phyloP scores from a whole-genome alignment of 2,113 vertebrate species.

The Octodon degus region DNA sequence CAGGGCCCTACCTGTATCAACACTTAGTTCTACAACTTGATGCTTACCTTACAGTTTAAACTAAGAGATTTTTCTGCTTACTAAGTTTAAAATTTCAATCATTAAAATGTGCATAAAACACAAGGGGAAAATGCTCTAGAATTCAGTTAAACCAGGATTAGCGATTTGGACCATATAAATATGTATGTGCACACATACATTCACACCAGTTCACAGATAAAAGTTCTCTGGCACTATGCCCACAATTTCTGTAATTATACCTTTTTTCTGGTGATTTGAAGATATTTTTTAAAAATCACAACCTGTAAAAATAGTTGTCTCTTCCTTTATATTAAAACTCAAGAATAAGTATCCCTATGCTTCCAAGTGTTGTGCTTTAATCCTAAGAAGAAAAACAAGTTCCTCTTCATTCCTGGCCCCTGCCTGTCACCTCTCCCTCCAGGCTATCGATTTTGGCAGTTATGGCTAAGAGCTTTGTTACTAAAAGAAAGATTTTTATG shows the following conservation, averaged over 20 bases:
- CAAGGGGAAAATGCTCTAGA: not conserved
- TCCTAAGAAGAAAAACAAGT: not conserved
- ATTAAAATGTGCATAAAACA: not conserved
- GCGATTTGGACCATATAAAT: not conserved
- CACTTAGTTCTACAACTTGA: not conserved
- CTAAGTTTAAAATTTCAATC: not conserved
- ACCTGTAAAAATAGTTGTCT: not conserved
- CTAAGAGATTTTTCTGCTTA: constrained; percentile 10
- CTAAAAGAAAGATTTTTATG: not conserved
- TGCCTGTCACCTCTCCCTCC: rapidly evolving
- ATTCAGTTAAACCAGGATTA: not conserved
- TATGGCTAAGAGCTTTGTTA: not conserved
- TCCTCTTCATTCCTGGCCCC: not conserved
- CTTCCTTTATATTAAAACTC: not conserved
- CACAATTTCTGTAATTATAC: not conserved
- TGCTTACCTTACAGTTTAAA: not conserved
- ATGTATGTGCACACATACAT: not conserved
- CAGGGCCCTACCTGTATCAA: not conserved
- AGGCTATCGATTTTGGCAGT: not conserved
- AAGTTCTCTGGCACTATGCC: not conserved
- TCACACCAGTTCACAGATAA: not conserved
- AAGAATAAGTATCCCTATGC: not conserved
- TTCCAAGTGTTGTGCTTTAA: not conserved
- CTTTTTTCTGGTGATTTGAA: not conserved
- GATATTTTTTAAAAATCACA: constrained; percentile 50